Evolutionary conservation across 2,888 invertebrate species (phyloP).

Genomic region (Dryobotodes eremita): DNA sequence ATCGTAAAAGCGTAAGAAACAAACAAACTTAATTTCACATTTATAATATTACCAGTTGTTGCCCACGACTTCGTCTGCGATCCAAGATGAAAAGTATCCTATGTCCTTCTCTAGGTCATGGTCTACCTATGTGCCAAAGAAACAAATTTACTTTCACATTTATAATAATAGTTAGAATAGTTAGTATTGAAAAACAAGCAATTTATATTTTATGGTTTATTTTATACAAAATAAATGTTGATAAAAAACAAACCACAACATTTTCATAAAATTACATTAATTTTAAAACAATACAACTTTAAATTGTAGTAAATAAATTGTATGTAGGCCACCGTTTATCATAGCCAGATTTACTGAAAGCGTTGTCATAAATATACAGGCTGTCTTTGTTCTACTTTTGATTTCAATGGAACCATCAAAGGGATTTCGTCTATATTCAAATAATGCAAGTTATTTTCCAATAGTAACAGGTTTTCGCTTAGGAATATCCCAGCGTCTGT

Average conservation of each 20-base stretch:
- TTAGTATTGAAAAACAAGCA: not conserved
- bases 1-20: too few relatives aligned
- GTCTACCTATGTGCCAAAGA: too few relatives aligned
- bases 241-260: not conserved
- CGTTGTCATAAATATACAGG: conserved; percentile 34
- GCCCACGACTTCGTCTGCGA: too few relatives aligned
- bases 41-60: too few relatives aligned
- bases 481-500: conserved; percentile 17
- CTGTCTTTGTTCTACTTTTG: conserved; percentile 38
- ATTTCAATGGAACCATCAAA: conserved; percentile 37
- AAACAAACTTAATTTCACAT: too few relatives aligned
- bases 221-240: not conserved
- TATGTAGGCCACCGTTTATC: conserved; percentile 32
- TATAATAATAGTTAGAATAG: too few relatives aligned
- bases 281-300: conserved; percentile 23
- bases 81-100: too few relatives aligned
- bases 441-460: conserved; percentile 31
- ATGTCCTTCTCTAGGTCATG: too few relatives aligned
- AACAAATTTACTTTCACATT: too few relatives aligned
- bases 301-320: conserved; percentile 31
- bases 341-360: conserved; percentile 40
- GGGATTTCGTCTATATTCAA: conserved; percentile 26
- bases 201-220: not conserved
- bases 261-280: conserved; percentile 1
- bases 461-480: conserved; percentile 18